Conservation (phyloP, 2,797 vertebrate genomes). For the Tokudaia tokunoshimensis region DNA sequence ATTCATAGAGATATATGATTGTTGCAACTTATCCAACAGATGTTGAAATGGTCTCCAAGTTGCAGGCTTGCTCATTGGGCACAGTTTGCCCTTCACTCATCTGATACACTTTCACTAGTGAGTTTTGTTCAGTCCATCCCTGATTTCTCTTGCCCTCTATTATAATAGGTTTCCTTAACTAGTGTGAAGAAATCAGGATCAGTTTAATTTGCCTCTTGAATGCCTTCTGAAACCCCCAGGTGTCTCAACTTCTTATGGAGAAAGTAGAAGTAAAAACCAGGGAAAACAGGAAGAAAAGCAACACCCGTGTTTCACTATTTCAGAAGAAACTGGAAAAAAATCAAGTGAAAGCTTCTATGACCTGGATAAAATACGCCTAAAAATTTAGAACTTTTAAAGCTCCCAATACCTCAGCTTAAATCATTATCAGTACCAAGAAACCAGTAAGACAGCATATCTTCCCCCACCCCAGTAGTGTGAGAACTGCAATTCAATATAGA, state of each 20-base stretch:
- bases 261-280: neutral
- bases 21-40: neutral
- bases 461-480: rapidly evolving
- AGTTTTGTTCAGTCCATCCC: neutral
- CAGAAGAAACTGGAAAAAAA: neutral
- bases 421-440: neutral
- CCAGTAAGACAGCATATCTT: neutral
- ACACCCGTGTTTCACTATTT: neutral
- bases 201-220: neutral
- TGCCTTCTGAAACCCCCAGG: neutral
- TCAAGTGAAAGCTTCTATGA: neutral
- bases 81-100: neutral
- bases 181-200: neutral
- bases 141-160: neutral
- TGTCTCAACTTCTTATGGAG: neutral
- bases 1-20: neutral
- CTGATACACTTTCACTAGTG: neutral
- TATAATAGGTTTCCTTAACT: neutral
- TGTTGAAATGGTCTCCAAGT: neutral
- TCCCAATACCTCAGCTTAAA: neutral
- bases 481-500: neutral
- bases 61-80: neutral
- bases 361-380: neutral
- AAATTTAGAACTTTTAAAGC: neutral
- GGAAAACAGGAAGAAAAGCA: neutral